phyloP scores from a whole-genome alignment of 1,140 invertebrate genomes.

The Penaeus japonicus region DNA sequence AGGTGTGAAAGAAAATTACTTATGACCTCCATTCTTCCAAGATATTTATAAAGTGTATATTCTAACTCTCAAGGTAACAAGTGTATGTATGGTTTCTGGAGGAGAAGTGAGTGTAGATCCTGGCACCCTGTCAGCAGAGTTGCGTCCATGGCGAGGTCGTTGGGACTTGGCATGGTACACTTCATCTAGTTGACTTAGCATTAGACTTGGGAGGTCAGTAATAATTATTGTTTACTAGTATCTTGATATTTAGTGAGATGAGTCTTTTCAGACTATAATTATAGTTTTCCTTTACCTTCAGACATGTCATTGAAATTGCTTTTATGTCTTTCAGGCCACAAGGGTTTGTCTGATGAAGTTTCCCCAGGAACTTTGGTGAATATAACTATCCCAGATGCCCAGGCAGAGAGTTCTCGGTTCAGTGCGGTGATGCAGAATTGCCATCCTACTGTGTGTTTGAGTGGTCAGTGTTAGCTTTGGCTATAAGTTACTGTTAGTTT shows the following conservation, averaged over 20 bases:
- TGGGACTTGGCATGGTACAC: constrained; percentile 33
- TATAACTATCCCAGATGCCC: constrained; percentile 23
- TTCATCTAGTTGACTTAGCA: constrained; percentile 42
- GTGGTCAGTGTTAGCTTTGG: background rate
- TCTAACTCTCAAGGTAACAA: constrained; percentile 24
- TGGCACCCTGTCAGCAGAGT: constrained; percentile 30
- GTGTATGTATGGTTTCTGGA: constrained; percentile 37
- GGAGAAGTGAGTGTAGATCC: constrained; percentile 29
- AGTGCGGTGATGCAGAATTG: constrained; percentile 9
- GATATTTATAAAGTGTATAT: background rate
- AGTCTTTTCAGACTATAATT: no score
- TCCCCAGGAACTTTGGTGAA: constrained; percentile 23
- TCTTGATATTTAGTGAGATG: background rate
- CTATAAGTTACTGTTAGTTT: background rate
- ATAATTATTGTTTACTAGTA: background rate
- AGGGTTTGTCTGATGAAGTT: constrained; percentile 41
- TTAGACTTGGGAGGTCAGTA: constrained; percentile 35
- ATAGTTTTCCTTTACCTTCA: background rate
- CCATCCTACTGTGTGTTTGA: constrained; percentile 40
- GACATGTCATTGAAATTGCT: background rate
- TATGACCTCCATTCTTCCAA: no score
- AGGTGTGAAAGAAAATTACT: no score
- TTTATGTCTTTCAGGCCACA: constrained; percentile 30
- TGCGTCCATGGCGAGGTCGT: constrained; percentile 39
- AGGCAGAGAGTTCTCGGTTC: constrained; percentile 27